These are phyloP conservation scores for Siniperca chuatsi DNA, from an alignment of 2,113 vertebrate species.

Conservation along the genomic window DNA sequence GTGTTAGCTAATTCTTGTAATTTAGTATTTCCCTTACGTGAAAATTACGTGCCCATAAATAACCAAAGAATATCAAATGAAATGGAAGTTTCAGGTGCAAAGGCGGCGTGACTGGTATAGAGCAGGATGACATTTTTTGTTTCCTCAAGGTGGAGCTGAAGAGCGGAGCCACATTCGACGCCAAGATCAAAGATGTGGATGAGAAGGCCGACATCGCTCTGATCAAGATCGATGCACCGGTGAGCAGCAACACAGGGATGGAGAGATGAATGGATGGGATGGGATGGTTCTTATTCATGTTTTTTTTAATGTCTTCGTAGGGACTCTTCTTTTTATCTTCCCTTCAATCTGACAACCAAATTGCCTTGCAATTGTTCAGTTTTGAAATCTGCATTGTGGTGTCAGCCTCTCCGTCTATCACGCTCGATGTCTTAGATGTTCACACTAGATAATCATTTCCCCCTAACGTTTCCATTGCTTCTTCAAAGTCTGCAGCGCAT, in stretches of 20 bases:
- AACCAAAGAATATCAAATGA: not conserved
- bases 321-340: no score
- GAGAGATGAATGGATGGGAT: not conserved
- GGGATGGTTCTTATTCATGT: not conserved
- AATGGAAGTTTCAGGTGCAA: not conserved
- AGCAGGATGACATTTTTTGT: not conserved
- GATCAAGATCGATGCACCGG: slow-evolving; percentile 94
- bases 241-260: slow-evolving; percentile 68
- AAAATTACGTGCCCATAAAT: not conserved
- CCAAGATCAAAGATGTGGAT: slow-evolving; percentile 96
- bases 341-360: not conserved
- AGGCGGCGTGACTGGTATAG: not conserved
- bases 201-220: slow-evolving; percentile 98
- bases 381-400: not conserved
- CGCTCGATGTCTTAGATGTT: no score
- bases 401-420: not conserved
- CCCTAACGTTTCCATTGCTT: not conserved
- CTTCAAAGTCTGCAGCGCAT: not conserved
- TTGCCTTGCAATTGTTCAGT: not conserved
- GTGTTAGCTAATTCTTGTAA: not conserved
- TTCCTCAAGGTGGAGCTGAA: slow-evolving; percentile 90
- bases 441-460: no score
- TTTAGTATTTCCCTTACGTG: not conserved
- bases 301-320: not conserved
- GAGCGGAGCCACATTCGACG: slow-evolving; percentile 91